phyloP scores from a whole-genome alignment of 2,113 vertebrate genomes.

The Prochilodus magdalenae region DNA sequence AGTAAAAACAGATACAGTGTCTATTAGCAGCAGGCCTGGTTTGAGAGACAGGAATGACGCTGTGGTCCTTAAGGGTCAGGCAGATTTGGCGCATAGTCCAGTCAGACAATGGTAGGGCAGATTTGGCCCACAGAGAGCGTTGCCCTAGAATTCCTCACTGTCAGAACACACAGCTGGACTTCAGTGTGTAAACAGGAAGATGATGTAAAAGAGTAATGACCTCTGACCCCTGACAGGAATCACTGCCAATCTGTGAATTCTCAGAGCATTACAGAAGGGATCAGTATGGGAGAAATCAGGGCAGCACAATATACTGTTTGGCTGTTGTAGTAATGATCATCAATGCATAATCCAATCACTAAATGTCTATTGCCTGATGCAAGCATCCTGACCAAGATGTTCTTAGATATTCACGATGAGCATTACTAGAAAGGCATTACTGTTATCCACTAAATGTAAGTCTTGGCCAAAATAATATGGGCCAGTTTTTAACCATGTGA shows the following conservation, averaged over 20 bases:
- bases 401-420: background rate
- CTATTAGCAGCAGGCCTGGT: background rate
- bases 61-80: conserved; percentile 17
- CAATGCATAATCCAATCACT: too few relatives aligned
- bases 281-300: too few relatives aligned
- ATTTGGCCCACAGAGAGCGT: conserved; percentile 49
- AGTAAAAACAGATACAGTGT: background rate
- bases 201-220: conserved; percentile 41
- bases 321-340: too few relatives aligned
- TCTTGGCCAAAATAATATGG: background rate
- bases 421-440: background rate
- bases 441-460: background rate
- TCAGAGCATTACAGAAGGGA: background rate
- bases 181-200: conserved; percentile 37
- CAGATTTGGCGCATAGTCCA: background rate
- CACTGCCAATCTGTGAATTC: background rate
- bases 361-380: too few relatives aligned
- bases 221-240: conserved; percentile 2
- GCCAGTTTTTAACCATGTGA: too few relatives aligned
- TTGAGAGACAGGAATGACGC: background rate
- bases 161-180: conserved; percentile 20
- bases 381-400: background rate
- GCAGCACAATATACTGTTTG: too few relatives aligned
- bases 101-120: background rate
- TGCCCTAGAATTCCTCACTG: conserved; percentile 38